phyloP scores from a whole-genome alignment of 2,113 vertebrate genomes.

The Aptenodytes patagonicus region DNA sequence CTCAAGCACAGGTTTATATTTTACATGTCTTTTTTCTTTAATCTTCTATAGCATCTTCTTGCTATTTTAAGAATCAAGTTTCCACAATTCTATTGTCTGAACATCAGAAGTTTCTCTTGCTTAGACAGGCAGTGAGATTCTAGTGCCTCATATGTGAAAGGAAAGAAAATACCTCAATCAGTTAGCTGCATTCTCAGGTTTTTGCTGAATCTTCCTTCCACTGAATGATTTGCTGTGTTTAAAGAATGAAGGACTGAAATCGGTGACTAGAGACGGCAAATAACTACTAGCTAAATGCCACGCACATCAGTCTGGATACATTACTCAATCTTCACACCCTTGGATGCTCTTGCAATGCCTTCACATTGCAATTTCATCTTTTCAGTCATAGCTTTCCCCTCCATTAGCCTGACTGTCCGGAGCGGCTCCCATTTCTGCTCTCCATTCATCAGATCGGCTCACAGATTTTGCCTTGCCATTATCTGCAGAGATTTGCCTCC shows the following conservation, averaged over 20 bases:
- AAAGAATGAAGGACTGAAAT: not conserved
- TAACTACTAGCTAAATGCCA: not conserved
- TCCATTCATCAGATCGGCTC: not conserved
- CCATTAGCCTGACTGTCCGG: not conserved
- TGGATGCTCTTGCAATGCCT: not conserved
- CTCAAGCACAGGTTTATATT: not conserved
- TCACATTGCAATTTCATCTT: not conserved
- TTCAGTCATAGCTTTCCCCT: not conserved
- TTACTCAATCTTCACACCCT: not conserved
- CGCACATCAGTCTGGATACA: not conserved
- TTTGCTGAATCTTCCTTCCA: not conserved
- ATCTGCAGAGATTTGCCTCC: not conserved
- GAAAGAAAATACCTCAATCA: not conserved
- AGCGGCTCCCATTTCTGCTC: not conserved
- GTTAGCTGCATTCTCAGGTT: rapidly evolving
- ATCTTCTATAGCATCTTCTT: not conserved
- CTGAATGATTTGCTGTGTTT: not conserved
- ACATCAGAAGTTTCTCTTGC: not conserved
- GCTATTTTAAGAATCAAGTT: not conserved
- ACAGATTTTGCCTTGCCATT: not conserved
- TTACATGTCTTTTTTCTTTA: not conserved
- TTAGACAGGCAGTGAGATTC: not conserved
- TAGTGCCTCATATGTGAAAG: not conserved
- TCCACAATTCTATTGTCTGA: not conserved
- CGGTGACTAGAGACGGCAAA: not conserved